phyloP scores from a whole-genome alignment of 2,797 vertebrate species.

The Stomatorhinus walkeri region DNA sequence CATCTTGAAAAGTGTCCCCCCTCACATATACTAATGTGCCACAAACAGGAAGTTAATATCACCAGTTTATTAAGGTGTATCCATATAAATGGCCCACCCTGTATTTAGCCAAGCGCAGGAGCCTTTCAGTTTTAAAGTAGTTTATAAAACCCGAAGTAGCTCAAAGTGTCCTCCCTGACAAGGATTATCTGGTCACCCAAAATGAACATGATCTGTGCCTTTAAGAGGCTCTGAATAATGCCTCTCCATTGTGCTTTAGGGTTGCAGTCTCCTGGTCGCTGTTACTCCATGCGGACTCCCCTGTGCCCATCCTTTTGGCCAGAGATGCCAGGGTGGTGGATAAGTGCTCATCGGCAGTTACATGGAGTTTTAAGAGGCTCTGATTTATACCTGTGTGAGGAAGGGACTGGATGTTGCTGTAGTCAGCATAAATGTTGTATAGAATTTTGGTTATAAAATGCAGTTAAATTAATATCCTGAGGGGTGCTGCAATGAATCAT shows the following conservation, averaged over 20 bases:
- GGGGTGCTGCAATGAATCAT: background rate
- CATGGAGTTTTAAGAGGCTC: background rate
- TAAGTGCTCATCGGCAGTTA: background rate
- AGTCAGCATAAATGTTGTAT: background rate
- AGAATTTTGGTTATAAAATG: background rate
- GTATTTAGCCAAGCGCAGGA: background rate
- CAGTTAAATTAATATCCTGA: background rate
- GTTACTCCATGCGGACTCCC: background rate
- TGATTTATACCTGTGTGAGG: background rate
- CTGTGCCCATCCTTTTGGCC: background rate
- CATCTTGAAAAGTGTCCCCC: no score
- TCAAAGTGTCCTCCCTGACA: background rate
- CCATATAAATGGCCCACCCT: no score
- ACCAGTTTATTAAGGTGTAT: no score
- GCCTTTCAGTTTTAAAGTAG: background rate
- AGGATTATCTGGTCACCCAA: background rate
- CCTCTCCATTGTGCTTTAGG: background rate
- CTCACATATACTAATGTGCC: no score
- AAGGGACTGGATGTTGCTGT: background rate
- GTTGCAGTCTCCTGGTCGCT: background rate
- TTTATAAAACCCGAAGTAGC: background rate
- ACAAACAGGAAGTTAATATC: no score
- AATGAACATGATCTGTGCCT: background rate
- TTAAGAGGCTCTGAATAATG: background rate
- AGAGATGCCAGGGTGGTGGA: background rate